Conservation (phyloP, 2,888 invertebrate genomes). For the Athetis lepigone region DNA sequence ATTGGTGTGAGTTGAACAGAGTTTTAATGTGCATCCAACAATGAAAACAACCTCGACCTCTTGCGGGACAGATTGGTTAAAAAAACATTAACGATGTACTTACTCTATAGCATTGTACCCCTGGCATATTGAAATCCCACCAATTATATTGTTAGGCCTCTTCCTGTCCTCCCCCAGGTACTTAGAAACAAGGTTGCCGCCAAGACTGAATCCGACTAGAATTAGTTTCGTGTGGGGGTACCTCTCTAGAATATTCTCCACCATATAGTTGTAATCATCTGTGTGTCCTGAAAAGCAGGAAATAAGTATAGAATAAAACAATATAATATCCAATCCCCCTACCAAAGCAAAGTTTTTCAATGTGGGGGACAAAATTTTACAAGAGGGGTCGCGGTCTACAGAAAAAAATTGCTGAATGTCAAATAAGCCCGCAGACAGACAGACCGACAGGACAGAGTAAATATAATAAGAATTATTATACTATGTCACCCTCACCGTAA, state of each 20-base stretch:
- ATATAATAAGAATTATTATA: too few species aligned
- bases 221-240: conserved; percentile 95
- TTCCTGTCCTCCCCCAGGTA: conserved; percentile 95
- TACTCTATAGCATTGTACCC: conserved; percentile 98
- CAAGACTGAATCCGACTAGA: conserved; percentile 97
- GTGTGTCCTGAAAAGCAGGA: conserved; percentile 93
- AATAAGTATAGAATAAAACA: too few species aligned
- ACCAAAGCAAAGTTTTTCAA: too few species aligned
- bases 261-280: conserved; percentile 96
- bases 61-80: conserved; percentile 8
- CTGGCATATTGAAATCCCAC: conserved; percentile 98
- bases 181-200: conserved; percentile 98
- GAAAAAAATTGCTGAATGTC: too few species aligned
- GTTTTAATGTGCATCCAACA: conserved; percentile 19
- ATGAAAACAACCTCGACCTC: conserved; percentile 55
- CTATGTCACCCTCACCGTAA: too few species aligned
- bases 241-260: conserved; percentile 93
- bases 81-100: conserved; percentile 78
- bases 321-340: too few species aligned
- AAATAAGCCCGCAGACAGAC: too few species aligned
- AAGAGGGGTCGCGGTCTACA: too few species aligned
- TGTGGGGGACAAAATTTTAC: too few species aligned
- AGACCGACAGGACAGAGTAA: too few species aligned
- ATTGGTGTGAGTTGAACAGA: conserved; percentile 21
- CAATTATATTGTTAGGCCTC: conserved; percentile 93